Percentiles rank a stretch among this genome's conserved stretches.
Conservation (phyloP, 2,797 vertebrate genomes). For the Loriculus beryllinus region DNA sequence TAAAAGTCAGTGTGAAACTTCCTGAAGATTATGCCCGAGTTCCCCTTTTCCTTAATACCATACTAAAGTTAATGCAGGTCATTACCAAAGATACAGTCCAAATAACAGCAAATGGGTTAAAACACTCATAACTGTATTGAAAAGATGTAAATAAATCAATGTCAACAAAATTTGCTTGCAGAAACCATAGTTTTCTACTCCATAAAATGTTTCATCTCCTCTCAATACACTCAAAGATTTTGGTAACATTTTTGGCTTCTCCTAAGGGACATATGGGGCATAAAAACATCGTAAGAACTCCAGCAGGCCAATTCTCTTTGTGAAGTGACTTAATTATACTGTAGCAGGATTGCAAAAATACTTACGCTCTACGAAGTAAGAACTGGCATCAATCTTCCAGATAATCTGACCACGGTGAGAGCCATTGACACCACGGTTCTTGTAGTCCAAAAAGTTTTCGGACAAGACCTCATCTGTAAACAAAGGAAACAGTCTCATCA, state of each 20-base stretch:
- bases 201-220: background rate
- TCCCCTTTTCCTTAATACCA: background rate
- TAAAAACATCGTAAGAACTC: background rate
- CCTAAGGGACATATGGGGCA: background rate
- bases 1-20: background rate
- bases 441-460: slow-evolving; percentile 97
- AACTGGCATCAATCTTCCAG: slow-evolving; percentile 93
- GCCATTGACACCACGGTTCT: slow-evolving; percentile 94
- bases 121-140: background rate
- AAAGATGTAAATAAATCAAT: background rate
- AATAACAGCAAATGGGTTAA: background rate
- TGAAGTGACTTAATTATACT: background rate
- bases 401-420: slow-evolving; percentile 94
- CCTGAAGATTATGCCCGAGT: background rate
- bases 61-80: background rate
- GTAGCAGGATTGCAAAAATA: slow-evolving; percentile 15
- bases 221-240: background rate
- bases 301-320: background rate
- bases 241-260: background rate
- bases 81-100: background rate
- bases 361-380: slow-evolving; percentile 91
- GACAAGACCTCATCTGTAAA: slow-evolving; percentile 89
- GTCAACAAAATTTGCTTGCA: background rate
- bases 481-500: background rate
- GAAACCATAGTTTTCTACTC: background rate